Evolutionary conservation across 1,140 invertebrate species (phyloP).

Genomic region (Goniozus legneri): DNA sequence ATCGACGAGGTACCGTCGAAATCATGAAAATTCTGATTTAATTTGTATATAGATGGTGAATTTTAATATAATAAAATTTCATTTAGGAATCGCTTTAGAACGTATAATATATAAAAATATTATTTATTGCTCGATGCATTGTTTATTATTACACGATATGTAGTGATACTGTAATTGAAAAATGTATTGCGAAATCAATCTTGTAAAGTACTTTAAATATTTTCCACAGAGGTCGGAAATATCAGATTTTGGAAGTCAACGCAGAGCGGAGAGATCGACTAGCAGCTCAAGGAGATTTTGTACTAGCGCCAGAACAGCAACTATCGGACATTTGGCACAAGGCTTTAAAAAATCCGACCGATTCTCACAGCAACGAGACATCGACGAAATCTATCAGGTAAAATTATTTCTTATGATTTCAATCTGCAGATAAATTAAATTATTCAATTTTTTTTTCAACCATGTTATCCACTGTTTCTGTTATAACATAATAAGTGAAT

Average conservation of each 20-base stretch:
- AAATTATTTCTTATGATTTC: slow-evolving; percentile 1
- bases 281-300: slow-evolving; percentile 38
- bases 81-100: too few relatives aligned
- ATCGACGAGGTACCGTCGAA: slow-evolving; percentile 49
- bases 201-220: too few relatives aligned
- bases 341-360: slow-evolving; percentile 43
- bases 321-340: slow-evolving; percentile 53
- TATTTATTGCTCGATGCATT: too few relatives aligned
- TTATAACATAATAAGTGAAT: slow-evolving; percentile 5
- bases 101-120: too few relatives aligned
- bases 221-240: slow-evolving; percentile 32
- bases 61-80: too few relatives aligned
- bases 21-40: too few relatives aligned
- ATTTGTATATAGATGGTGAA: too few relatives aligned
- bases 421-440: not conserved
- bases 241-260: slow-evolving; percentile 43
- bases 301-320: slow-evolving; percentile 43
- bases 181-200: too few relatives aligned
- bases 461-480: not conserved
- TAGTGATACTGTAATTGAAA: too few relatives aligned
- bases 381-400: slow-evolving; percentile 40
- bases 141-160: too few relatives aligned
- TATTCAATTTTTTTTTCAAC: slow-evolving; percentile 3
- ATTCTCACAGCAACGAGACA: slow-evolving; percentile 25
- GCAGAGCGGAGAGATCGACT: slow-evolving; percentile 42